These are phyloP conservation scores for Trogon surrucura DNA, from an alignment of 2,113 vertebrate species.

Conservation along the genomic window DNA sequence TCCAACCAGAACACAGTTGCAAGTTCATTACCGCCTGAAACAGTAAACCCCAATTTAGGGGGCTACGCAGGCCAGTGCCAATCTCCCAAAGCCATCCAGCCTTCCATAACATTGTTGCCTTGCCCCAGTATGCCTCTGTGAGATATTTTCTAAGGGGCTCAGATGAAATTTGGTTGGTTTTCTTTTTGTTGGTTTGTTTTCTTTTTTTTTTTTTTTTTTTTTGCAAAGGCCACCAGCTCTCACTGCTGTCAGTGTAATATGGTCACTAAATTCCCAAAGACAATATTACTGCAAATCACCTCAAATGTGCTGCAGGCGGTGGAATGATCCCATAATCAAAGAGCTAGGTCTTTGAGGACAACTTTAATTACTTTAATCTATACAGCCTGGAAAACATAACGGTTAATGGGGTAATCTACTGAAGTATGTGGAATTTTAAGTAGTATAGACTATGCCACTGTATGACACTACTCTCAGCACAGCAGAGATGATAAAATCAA, in stretches of 20 bases:
- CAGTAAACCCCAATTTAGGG: not conserved
- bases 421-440: constrained; percentile 72
- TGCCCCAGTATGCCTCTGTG: not conserved
- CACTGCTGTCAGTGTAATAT: constrained; percentile 30
- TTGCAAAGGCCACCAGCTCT: not conserved
- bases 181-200: not conserved
- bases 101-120: not conserved
- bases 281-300: constrained; percentile 73
- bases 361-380: constrained; percentile 76
- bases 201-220: constrained; percentile 16
- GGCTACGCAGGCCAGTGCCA: not conserved
- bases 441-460: constrained; percentile 51
- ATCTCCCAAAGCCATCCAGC: not conserved
- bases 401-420: constrained; percentile 74
- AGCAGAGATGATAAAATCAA: constrained; percentile 67
- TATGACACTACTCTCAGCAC: constrained; percentile 48
- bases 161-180: not conserved
- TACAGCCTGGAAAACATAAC: constrained; percentile 72
- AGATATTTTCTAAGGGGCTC: not conserved
- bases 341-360: constrained; percentile 65
- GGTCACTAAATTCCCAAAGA: constrained; percentile 71
- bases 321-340: constrained; percentile 69
- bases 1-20: not conserved
- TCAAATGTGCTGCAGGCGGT: constrained; percentile 69
- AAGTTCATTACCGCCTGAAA: not conserved